Evolutionary conservation across 2,888 invertebrate genomes (phyloP), one percentile per base, ranked within the genome.

Genomic region (Xanthia togata): DNA sequence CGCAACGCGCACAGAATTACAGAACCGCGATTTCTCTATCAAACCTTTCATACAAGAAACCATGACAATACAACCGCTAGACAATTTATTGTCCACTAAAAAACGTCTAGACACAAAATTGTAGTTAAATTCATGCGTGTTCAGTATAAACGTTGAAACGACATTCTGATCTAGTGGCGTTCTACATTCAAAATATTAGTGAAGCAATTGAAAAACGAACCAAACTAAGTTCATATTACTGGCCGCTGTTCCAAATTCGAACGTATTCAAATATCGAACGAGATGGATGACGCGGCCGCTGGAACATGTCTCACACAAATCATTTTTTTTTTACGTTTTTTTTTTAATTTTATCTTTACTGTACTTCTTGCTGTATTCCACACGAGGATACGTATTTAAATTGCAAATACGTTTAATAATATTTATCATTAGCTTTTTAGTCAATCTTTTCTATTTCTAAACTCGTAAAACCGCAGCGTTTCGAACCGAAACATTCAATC

Each of bases 191-290:
- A 96, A 96, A 96, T 95, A 94, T 95, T 93, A 95, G 95, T 95
- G 95, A 95, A 95, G 95, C 96, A 95, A 96, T 96, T 96, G 96
- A 96, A 96, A 96, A 96, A 95, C 94, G 96, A 96, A 95, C 93
- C 95, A 93, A 90, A 93, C 92, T 90, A 93, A 95, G 95, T 95
- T 96, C 96, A 92, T 93, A 94, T 96, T 96, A 95, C 96, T 90
- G 91, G 91, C 93, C 91, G 92, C 93, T 93, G 96, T 94, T 95
- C 96, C 95, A 95, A 95, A 96, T 96, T 95, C 94, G 79, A 94
- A 94, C 92, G 95, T 95, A 96, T 96, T 96, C 95, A 96, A 95
- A 96, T 95, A 95, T 96, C 95, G 95, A 94, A 94, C 92, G 92
- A 95, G 94, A 95, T 94, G 94, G 95, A 95, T 95, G 90, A 90